These are phyloP conservation scores for Schrankia costaestrigalis DNA, from an alignment of 2,888 invertebrate species.

Conservation along the genomic window DNA sequence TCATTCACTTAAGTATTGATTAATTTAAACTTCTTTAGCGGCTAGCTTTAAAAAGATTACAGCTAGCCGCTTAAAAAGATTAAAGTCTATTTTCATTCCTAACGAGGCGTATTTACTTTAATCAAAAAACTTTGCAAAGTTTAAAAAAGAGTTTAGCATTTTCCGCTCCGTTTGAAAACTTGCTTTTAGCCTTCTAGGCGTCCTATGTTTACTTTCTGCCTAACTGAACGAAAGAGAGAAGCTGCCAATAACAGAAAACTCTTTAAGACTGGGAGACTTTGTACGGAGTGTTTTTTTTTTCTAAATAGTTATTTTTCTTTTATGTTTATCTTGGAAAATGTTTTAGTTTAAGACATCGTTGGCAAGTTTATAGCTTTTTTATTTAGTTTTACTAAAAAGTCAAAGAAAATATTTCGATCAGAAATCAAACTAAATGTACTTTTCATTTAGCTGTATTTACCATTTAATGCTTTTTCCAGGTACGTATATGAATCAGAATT, in stretches of 20 bases:
- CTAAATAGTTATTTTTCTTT: constrained; percentile 21
- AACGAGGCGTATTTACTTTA: constrained; percentile 24
- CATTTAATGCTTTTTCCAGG: too few species aligned
- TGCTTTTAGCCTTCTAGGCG: constrained; percentile 9
- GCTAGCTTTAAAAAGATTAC: too few species aligned
- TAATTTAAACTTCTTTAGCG: background rate
- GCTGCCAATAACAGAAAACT: constrained; percentile 44
- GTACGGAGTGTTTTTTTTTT: constrained; percentile 34
- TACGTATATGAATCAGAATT: too few species aligned
- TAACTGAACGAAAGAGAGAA: constrained; percentile 25
- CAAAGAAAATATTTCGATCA: too few species aligned
- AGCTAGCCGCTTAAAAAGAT: constrained; percentile 1
- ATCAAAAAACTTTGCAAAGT: constrained; percentile 22
- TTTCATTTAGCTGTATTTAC: too few species aligned
- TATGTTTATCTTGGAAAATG: constrained; percentile 8
- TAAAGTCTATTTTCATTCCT: constrained; percentile 13
- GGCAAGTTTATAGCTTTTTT: too few species aligned
- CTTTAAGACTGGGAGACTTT: constrained; percentile 29
- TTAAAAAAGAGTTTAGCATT: constrained; percentile 23
- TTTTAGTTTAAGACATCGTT: constrained; percentile 5
- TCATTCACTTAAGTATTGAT: background rate
- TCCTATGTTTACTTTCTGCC: constrained; percentile 23
- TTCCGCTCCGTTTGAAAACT: constrained; percentile 25
- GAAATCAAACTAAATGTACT: too few species aligned
- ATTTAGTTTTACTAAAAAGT: too few species aligned